phyloP scores from a whole-genome alignment of 2,113 vertebrate genomes.

The Notarius lentiginosus region DNA sequence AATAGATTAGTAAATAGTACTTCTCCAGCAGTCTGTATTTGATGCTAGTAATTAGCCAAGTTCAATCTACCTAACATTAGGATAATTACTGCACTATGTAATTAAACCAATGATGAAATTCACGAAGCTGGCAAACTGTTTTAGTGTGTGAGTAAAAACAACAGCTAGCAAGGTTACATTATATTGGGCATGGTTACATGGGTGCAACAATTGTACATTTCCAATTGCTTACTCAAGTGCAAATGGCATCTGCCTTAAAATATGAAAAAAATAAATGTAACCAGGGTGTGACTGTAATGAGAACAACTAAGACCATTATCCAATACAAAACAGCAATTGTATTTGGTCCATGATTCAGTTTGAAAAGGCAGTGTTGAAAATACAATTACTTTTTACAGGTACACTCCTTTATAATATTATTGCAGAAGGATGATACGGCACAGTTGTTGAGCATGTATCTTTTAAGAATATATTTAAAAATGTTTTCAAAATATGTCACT shows the following conservation, averaged over 20 bases:
- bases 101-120: background rate
- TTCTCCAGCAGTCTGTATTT: background rate
- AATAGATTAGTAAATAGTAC: background rate
- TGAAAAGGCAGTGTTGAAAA: background rate
- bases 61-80: background rate
- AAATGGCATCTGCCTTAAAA: background rate
- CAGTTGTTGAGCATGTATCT: background rate
- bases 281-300: background rate
- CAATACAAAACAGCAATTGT: background rate
- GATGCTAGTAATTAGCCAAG: background rate
- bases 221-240: background rate
- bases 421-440: background rate
- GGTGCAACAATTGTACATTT: background rate
- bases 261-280: background rate
- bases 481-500: background rate
- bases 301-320: background rate
- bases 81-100: background rate
- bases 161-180: background rate
- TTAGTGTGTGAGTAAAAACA: background rate
- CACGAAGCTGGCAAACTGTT: background rate
- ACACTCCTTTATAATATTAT: background rate
- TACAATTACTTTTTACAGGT: background rate
- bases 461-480: background rate
- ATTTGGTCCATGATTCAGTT: background rate
- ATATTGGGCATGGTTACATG: background rate